phyloP scores from a whole-genome alignment of 2,113 vertebrate species.

The Thalassoma bifasciatum region DNA sequence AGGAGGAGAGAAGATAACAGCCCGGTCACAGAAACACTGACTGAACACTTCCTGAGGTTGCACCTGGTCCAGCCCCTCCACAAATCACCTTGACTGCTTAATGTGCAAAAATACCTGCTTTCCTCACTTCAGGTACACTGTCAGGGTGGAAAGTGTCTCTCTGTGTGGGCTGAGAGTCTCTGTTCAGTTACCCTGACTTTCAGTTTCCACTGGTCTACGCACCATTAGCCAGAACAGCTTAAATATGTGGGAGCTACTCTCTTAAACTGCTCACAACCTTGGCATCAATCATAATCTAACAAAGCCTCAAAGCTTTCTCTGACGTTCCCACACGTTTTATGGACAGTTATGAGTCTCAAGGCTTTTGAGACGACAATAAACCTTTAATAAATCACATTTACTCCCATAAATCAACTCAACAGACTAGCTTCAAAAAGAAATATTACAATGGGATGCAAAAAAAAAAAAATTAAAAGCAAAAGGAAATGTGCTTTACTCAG shows the following conservation, averaged over 20 bases:
- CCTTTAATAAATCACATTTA: neutral
- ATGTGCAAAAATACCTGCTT: slow-evolving; percentile 20
- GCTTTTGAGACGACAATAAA: neutral
- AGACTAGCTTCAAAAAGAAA: neutral
- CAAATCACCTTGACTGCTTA: slow-evolving; percentile 51
- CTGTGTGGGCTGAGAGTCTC: slow-evolving; percentile 18
- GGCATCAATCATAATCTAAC: slow-evolving; percentile 21
- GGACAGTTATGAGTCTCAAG: neutral
- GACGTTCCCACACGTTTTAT: slow-evolving; percentile 9
- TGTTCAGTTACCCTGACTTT: slow-evolving; percentile 17
- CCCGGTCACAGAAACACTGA: slow-evolving; percentile 43
- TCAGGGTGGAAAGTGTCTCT: slow-evolving; percentile 1
- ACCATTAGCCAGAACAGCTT: slow-evolving; percentile 28
- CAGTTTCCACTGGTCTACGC: slow-evolving; percentile 26
- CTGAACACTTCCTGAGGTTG: slow-evolving; percentile 12
- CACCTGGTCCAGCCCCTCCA: slow-evolving; percentile 52
- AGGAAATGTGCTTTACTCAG: neutral
- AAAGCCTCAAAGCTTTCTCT: neutral
- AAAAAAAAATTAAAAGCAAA: neutral
- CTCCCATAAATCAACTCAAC: neutral
- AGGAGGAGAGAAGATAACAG: slow-evolving; percentile 16
- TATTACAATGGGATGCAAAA: neutral
- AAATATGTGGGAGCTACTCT: neutral
- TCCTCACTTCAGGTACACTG: slow-evolving; percentile 7
- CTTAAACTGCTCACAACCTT: slow-evolving; percentile 1